A percentile compares a stretch with the other conserved stretches of the same genome.
These are phyloP conservation scores for Dione vanillae DNA, from an alignment of 2,888 invertebrate genomes.

Conservation along the genomic window DNA sequence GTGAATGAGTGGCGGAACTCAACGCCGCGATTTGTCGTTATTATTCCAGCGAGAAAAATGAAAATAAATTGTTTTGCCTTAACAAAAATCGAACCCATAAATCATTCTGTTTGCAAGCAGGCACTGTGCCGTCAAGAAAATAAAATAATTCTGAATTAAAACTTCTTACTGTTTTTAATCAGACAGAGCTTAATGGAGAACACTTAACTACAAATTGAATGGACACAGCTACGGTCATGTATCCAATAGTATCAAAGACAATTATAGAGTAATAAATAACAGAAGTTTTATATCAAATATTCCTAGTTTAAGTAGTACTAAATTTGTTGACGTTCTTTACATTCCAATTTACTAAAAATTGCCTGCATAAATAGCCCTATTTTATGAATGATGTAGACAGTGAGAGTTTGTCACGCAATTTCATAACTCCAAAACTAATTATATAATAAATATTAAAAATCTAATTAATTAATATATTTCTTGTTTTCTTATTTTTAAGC, in stretches of 20 bases:
- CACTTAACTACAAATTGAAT: conserved; percentile 44
- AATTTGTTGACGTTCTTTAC: neutral
- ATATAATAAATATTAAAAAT: no score
- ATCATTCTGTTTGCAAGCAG: no score
- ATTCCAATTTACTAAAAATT: neutral
- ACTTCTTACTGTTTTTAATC: neutral
- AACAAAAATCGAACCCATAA: no score
- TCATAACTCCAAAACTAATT: neutral
- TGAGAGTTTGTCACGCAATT: neutral
- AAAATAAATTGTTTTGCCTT: no score
- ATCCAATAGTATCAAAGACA: conserved; percentile 39
- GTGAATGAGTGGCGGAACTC: no score
- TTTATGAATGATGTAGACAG: neutral
- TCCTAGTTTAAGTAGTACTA: neutral
- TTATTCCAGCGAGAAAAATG: no score
- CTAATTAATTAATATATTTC: no score
- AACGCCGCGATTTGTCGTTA: no score
- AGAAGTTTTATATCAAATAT: conserved; percentile 6
- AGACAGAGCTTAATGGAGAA: conserved; percentile 25
- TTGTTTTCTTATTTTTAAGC: no score
- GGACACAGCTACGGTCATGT: conserved; percentile 41
- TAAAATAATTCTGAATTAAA: neutral
- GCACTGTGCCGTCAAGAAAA: neutral
- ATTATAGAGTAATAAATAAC: conserved; percentile 29
- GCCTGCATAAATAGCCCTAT: neutral